phyloP scores from a whole-genome alignment of 2,113 vertebrate species.

The Phalacrocorax carbo region DNA sequence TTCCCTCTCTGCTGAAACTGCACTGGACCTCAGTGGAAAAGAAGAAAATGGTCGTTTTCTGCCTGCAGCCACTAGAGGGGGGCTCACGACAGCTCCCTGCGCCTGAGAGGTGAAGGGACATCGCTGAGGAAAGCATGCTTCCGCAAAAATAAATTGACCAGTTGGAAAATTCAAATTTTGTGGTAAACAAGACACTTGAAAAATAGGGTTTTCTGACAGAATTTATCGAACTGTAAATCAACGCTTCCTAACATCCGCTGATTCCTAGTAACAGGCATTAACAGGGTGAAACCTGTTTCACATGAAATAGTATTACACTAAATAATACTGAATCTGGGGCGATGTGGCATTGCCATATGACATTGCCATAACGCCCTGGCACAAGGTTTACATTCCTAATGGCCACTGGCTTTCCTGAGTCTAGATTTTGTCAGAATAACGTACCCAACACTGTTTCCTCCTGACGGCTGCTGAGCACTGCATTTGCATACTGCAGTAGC shows the following conservation, averaged over 20 bases:
- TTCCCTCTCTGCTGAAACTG: background rate
- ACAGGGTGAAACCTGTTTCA: background rate
- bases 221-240: background rate
- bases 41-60: rapidly evolving
- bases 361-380: background rate
- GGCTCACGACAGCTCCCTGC: background rate
- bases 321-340: background rate
- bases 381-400: background rate
- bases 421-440: background rate
- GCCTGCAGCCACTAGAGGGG: background rate
- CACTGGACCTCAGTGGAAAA: background rate
- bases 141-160: background rate
- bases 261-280: background rate
- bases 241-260: background rate
- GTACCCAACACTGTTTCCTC: background rate
- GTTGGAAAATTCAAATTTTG: background rate
- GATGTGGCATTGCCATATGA: background rate
- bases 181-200: background rate
- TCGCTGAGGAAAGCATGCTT: background rate
- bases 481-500: background rate
- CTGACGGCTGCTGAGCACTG: background rate
- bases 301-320: background rate
- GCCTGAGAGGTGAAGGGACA: background rate
- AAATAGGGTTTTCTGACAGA: background rate
- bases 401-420: background rate